Evolutionary conservation across 2,797 vertebrate genomes (phyloP).

Genomic region (Myotis vivesi): DNA sequence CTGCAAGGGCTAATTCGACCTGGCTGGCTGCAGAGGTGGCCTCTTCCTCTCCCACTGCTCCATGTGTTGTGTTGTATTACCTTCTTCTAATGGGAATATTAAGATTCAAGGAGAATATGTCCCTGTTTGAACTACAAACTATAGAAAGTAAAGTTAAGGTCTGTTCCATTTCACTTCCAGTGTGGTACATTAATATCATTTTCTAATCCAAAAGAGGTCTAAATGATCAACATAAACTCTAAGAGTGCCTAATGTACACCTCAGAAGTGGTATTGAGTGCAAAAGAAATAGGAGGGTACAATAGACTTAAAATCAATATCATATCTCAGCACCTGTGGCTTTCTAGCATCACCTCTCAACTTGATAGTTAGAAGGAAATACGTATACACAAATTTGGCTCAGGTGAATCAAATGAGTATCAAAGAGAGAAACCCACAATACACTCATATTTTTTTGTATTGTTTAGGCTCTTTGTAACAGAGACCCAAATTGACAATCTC

Average conservation of each 20-base stretch:
- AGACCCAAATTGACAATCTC: background rate
- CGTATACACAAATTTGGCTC: background rate
- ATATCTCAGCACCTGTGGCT: background rate
- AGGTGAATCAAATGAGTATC: background rate
- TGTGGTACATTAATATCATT: background rate
- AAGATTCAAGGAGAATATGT: background rate
- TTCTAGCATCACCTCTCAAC: background rate
- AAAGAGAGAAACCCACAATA: conserved; percentile 19
- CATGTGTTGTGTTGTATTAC: background rate
- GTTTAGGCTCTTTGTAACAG: conserved; percentile 26
- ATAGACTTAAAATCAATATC: background rate
- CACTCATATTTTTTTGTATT: background rate
- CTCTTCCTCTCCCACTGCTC: background rate
- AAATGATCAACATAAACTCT: background rate
- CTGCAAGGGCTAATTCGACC: background rate
- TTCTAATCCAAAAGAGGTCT: background rate
- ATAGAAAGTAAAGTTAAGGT: conserved; percentile 5
- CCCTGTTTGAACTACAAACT: background rate
- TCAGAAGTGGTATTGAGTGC: background rate
- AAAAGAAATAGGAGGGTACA: background rate
- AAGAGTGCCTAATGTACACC: background rate
- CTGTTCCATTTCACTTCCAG: conserved; percentile 7
- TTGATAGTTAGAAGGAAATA: background rate
- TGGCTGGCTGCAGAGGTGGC: background rate
- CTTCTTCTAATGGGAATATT: conserved; percentile 8